phyloP scores from a whole-genome alignment of 37 sponge, comb jelly and placozoan species.

The Bolinopsis microptera region DNA sequence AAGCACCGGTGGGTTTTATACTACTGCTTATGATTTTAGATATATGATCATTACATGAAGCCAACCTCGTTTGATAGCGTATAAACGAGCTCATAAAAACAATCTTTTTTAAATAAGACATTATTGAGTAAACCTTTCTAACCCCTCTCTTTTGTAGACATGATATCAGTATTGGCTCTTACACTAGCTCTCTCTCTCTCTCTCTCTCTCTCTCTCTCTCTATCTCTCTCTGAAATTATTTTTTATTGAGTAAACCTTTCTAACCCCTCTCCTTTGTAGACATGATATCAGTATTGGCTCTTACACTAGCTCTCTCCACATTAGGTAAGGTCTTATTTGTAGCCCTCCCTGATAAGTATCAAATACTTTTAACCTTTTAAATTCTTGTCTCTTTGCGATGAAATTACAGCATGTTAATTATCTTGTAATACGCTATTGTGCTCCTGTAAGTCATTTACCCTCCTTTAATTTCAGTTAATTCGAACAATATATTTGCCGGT shows the following conservation, averaged over 20 bases:
- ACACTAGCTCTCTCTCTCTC: not conserved
- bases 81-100: too few relatives aligned
- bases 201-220: not conserved
- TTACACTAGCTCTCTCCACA: not conserved
- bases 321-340: not conserved
- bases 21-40: too few relatives aligned
- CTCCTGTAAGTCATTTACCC: not conserved
- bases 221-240: not conserved
- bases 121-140: too few relatives aligned
- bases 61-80: too few relatives aligned
- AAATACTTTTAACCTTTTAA: not conserved
- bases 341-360: not conserved
- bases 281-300: not conserved
- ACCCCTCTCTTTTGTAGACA: too few relatives aligned
- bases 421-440: not conserved
- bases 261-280: not conserved
- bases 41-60: too few relatives aligned
- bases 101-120: too few relatives aligned
- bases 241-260: too few relatives aligned
- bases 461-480: slow-evolving; percentile 22
- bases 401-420: not conserved
- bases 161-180: not conserved
- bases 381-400: not conserved
- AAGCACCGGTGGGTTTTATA: too few relatives aligned
- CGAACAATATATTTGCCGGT: not conserved